These are phyloP conservation scores for Anthoptus insignis DNA, from an alignment of 2,888 invertebrate species.

Conservation along the genomic window DNA sequence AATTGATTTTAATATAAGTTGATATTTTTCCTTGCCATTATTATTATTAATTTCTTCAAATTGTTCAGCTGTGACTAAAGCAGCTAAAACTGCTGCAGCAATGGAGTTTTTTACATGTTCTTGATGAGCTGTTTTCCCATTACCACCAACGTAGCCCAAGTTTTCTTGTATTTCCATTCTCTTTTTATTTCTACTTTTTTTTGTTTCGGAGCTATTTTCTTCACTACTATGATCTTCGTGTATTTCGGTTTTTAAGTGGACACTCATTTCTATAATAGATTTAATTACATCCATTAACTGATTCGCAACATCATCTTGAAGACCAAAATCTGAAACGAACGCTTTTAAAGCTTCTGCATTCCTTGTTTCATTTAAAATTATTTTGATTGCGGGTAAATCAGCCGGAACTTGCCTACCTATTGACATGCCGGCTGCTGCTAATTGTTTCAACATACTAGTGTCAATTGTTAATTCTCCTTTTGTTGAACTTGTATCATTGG, in stretches of 20 bases:
- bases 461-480: conserved; percentile 89
- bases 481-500: conserved; percentile 81
- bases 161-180: conserved; percentile 59
- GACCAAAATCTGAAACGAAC: conserved; percentile 79
- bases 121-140: conserved; percentile 70
- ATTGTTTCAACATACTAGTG: conserved; percentile 88
- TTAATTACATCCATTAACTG: conserved; percentile 82
- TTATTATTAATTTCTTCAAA: conserved; percentile 82
- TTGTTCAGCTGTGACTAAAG: conserved; percentile 82
- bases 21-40: conserved; percentile 81
- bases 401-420: conserved; percentile 88
- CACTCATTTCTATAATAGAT: conserved; percentile 84
- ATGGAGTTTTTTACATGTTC: conserved; percentile 85
- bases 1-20: conserved; percentile 82
- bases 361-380: conserved; percentile 82
- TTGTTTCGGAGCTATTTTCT: conserved; percentile 57
- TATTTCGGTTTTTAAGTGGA: conserved; percentile 77
- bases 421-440: conserved; percentile 90
- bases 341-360: conserved; percentile 82
- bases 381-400: conserved; percentile 88
- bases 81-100: conserved; percentile 83
- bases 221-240: conserved; percentile 63
- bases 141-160: conserved; percentile 55
- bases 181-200: conserved; percentile 69
- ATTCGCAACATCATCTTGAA: conserved; percentile 84